Conservation (phyloP, 92 coral and sea anemone genomes). For the Parazoanthus swiftii region DNA sequence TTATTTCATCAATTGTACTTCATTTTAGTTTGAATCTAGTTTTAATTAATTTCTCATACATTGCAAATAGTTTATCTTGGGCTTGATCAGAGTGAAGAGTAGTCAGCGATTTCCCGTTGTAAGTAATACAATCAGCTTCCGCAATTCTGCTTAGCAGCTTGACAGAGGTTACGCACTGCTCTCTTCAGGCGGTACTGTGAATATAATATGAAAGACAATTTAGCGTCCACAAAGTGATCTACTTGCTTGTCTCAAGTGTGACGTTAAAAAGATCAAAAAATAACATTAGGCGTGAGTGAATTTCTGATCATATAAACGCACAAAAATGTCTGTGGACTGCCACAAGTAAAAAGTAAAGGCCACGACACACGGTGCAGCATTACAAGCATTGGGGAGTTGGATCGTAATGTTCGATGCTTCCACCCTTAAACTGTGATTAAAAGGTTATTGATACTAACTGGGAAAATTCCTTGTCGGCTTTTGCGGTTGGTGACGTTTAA, state of each 20-base stretch:
- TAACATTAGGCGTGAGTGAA: no score
- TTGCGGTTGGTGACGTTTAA: no score
- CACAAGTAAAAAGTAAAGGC: no score
- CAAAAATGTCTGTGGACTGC: no score
- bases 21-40: neutral
- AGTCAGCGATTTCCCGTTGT: conserved; percentile 1
- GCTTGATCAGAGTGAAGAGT: neutral
- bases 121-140: neutral
- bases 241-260: neutral
- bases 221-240: neutral
- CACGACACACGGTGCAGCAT: no score
- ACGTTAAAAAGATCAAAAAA: neutral
- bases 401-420: no score
- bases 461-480: no score
- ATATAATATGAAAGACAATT: neutral
- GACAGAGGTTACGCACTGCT: neutral
- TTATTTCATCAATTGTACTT: neutral
- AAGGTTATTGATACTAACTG: no score
- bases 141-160: neutral
- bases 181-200: neutral
- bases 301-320: no score
- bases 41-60: neutral
- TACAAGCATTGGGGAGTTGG: no score
- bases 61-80: no score
- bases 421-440: no score